These are phyloP conservation scores for Merops nubicus DNA, from an alignment of 2,113 vertebrate genomes.

Conservation along the genomic window DNA sequence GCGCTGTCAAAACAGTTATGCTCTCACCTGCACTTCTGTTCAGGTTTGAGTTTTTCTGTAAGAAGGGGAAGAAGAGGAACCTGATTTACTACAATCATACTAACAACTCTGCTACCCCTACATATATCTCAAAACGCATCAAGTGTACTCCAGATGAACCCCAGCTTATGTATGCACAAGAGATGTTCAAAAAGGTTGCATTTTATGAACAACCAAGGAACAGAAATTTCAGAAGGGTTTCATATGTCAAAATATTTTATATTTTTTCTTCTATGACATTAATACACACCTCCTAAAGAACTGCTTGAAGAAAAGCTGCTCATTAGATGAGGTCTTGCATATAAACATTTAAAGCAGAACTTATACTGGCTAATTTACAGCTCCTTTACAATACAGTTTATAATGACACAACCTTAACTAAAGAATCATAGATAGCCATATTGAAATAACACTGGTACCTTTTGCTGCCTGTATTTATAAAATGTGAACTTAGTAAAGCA, in stretches of 20 bases:
- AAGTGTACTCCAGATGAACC: background rate
- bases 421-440: background rate
- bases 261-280: background rate
- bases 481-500: background rate
- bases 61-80: background rate
- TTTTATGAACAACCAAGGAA: background rate
- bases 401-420: background rate
- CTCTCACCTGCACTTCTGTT: background rate
- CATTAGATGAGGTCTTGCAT: background rate
- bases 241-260: background rate
- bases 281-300: background rate
- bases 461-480: background rate
- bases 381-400: background rate
- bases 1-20: background rate
- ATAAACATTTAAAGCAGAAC: background rate
- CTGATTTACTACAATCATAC: background rate
- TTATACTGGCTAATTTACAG: background rate
- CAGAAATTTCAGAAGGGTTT: background rate
- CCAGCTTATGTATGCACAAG: background rate
- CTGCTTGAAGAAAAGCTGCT: background rate
- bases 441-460: background rate
- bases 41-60: background rate
- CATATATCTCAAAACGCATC: background rate
- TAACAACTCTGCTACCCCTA: background rate
- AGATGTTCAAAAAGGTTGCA: background rate